Evolutionary conservation across 2,797 vertebrate species (phyloP).

Genomic region (Vespertilio murinus): DNA sequence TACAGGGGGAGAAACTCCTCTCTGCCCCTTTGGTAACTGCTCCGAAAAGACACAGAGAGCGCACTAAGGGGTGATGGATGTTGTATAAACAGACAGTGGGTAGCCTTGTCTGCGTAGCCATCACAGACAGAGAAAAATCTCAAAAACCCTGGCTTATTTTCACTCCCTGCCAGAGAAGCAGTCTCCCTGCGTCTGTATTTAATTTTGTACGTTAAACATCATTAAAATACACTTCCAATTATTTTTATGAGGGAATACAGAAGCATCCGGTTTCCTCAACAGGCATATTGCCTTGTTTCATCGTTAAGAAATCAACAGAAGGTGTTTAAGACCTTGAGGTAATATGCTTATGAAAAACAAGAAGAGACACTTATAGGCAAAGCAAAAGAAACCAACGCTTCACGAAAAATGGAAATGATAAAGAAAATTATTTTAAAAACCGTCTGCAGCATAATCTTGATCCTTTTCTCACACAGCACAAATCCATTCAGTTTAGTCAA

Average conservation of each 20-base stretch:
- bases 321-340: constrained; percentile 69
- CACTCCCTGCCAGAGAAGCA: constrained; percentile 18
- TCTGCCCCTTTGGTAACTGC: background rate
- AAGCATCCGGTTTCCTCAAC: background rate
- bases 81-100: background rate
- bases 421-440: constrained; percentile 73
- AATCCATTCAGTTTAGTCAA: constrained; percentile 45
- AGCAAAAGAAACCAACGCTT: constrained; percentile 72
- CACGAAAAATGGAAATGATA: constrained; percentile 71
- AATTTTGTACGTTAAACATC: constrained; percentile 43
- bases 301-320: constrained; percentile 51
- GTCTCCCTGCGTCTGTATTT: background rate
- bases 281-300: background rate
- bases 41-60: background rate
- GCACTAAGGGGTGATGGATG: background rate
- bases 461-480: constrained; percentile 78
- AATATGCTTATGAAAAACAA: constrained; percentile 55
- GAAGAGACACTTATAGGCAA: constrained; percentile 43
- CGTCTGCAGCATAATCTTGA: constrained; percentile 80
- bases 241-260: constrained; percentile 43
- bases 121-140: constrained; percentile 3
- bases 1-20: background rate
- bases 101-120: background rate
- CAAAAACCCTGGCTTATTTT: background rate
- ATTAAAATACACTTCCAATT: constrained; percentile 22